Evolutionary conservation across 2,113 vertebrate species (phyloP), one percentile per base, ranked within the genome.

Genomic region (Andinoacara biseriatus): DNA sequence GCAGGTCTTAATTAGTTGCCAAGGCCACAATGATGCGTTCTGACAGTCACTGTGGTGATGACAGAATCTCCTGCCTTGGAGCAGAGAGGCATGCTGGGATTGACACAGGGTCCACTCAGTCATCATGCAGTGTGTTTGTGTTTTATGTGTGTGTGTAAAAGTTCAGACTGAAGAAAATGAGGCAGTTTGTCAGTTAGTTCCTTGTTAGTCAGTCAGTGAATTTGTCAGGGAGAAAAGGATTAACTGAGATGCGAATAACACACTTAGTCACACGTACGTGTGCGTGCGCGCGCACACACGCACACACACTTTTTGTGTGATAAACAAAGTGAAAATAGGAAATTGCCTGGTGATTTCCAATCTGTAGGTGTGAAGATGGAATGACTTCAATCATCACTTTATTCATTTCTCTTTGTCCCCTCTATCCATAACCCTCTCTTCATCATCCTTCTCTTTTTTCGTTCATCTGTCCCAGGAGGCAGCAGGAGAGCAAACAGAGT

Each of bases 1-100:
- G 83, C 94, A 88, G 89, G 60, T 91, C 89, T 92, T 94, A 94
- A 94, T 93, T 94, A 93, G 91, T 91, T 80, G 89, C 91, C 81
- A 80, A 63, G 52, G 85, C 85, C 85, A 82, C 15, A 63, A 57
- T 94, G 91, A 94, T 93, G 83, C 72, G 29, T 83, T 88, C 81
- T 92, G 93, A 94, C 92, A 92, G 88, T 83, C 79, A 86, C 92
- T 58, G 90, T 33, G 85, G 89, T 46, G 89, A 87, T 91, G 91
- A 93, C 92, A 93, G 91, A 91, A 87, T 86, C 88, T 81, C 84
- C 87, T 77, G 90, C 92, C 90, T 91, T 6, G 10, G 72, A 90
- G 90, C 92, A 91, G 85, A 90, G 80, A 90, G 63, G 84, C 93
- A 91, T 90, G 92, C 92, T 94, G 93, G 86, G 91, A 93, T 62